Evolutionary conservation across 2,797 vertebrate genomes (phyloP), one percentile per base, ranked within the genome.

Genomic region (Anniella stebbinsi): DNA sequence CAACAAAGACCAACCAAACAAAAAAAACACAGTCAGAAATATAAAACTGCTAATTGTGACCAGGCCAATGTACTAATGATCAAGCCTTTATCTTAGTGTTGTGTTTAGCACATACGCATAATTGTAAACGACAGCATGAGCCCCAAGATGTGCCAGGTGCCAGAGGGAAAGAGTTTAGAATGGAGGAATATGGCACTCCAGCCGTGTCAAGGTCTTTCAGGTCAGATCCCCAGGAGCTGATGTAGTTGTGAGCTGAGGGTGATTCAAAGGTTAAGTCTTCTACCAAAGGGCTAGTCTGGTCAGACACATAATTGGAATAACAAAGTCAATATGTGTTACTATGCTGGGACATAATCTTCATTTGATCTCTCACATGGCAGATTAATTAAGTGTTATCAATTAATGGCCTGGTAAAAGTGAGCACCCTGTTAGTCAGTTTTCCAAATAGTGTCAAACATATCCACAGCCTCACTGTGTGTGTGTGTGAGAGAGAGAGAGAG

Each of bases 371-470:
- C 95, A 96, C 97, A 93, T 93, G 96, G 98, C 97, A 96, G 97
- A 97, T 98, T 98, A 98, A 98, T 98, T 98, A 98, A 97, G 97
- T 97, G 97, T 98, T 98, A 97, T 98, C 97, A 98, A 97, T 98
- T 97, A 98, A 97, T 97, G 97, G 96, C 95, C 96, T 97, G 92
- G 95, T 97, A 97, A 97, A 97, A 97, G 97, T 96, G 96, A 97
- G 95, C 96, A 96, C 89, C 93, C 93, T 95, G 96, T 94, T 96
- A 96, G 95, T 95, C 94, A 91, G 93, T 96, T 96, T 96, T 94
- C 87, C 92, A 95, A 96, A 93, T 38, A 91, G 93, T 90, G 92
- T 95, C 94, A 91, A 95, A 67, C 77, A 88, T 93, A 95, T 91
- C 93, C 92, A 92, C 93, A 90, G 23, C 57, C 25, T 90, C 90